Conservation (phyloP, 2,113 vertebrate genomes). For the Capreolus pygargus region DNA sequence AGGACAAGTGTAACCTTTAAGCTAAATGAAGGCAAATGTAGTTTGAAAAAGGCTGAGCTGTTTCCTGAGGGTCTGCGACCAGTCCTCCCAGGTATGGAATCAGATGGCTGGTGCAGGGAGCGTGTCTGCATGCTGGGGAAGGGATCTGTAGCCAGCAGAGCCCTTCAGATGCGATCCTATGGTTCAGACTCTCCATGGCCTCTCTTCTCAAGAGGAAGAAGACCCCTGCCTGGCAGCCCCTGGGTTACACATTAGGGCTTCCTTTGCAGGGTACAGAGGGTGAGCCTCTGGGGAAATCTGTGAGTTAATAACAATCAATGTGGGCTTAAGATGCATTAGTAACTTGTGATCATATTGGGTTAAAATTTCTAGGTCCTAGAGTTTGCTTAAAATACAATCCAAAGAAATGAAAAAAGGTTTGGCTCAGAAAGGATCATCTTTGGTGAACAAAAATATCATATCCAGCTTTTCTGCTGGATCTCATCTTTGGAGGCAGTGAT, state of each 20-base stretch:
- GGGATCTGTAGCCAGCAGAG: background rate
- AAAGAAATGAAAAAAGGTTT: background rate
- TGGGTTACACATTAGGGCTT: background rate
- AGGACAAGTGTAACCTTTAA: constrained; percentile 94
- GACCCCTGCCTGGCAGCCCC: background rate
- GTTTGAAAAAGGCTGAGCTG: constrained; percentile 91
- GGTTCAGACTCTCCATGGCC: background rate
- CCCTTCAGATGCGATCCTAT: background rate
- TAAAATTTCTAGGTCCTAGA: constrained; percentile 30
- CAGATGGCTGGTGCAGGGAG: background rate
- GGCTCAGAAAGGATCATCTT: background rate
- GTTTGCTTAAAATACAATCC: constrained; percentile 10
- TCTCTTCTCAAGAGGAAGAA: background rate
- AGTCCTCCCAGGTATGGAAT: constrained; percentile 89
- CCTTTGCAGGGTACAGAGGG: background rate
- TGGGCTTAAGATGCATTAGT: background rate
- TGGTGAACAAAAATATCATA: background rate
- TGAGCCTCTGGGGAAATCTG: background rate
- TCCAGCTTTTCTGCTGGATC: background rate
- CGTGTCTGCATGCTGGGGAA: constrained; percentile 1
- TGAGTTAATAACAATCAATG: background rate
- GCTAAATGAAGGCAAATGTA: constrained; percentile 92
- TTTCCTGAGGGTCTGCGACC: constrained; percentile 87
- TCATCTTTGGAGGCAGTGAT: background rate
- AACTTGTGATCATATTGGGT: background rate